Evolutionary conservation across 1,140 invertebrate genomes (phyloP), one percentile per base, ranked within the genome.

Genomic region (Diuraphis noxia): DNA sequence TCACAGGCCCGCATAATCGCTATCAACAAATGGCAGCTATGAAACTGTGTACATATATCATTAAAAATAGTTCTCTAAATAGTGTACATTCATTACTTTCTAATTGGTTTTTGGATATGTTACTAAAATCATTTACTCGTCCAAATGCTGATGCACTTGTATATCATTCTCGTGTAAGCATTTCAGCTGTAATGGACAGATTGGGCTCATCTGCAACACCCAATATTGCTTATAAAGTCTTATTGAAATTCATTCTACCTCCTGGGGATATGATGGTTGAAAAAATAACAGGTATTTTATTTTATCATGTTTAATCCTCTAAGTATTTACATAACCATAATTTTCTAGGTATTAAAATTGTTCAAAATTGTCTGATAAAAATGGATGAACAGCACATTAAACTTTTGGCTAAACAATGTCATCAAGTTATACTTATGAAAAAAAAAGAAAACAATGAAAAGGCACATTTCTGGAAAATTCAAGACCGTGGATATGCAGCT

Each of bases 191-290:
- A 17, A 91, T 91, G 43, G 77, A 82, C 30, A 19, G 77, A 38
- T 1, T 91, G 0, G 56, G 36, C 43, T 79, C 72, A 46, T 91
- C 77, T 38, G 34, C 72, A 7, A 81, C 43, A 40, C n/a, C 92
- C 2, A 46, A 38, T 49, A 52, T 89, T 56, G 46, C 88, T 10
- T 92, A 85, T 46, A 84, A 91, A 77, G 52, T 91, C 4, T 40
- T 92, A 36, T 84, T 82, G 23, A 92, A 92, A 38, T 85, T 92
- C 63, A 84, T 92, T 85, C 85, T 92, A 34, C 87, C 88, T 23
- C 88, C 92, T 34, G 92, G 92, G 36, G 87, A 92, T 91, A 82
- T 92, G 52, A 85, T 92, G 56, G 56, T 92, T 56, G 92, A 92
- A 72, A 92, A 92, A 92, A 86, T 92, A 40, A 91, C 92, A n/a